A percentile compares a stretch with the other conserved stretches of the same genome.
phyloP scores from a whole-genome alignment of 2,888 invertebrate species.

The Metellina segmentata region DNA sequence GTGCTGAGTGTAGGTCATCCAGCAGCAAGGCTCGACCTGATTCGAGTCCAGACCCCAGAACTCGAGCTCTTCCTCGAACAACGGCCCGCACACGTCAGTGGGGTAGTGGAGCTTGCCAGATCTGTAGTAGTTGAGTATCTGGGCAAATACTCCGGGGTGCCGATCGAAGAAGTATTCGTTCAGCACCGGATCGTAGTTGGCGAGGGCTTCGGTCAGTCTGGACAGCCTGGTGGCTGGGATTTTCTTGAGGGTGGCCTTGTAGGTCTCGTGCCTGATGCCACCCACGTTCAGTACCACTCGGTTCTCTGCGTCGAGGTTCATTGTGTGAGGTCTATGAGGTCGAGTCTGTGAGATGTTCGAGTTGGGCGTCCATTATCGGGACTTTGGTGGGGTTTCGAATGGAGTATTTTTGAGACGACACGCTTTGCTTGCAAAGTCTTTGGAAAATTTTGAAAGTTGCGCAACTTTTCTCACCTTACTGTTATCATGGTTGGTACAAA shows the following conservation, averaged over 20 bases:
- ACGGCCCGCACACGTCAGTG: constrained; percentile 98
- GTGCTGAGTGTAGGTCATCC: constrained; percentile 99
- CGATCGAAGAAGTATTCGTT: constrained; percentile 99
- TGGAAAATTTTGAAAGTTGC: background rate
- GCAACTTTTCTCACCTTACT: background rate
- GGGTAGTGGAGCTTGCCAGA: constrained; percentile 99
- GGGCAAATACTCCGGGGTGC: constrained; percentile 97
- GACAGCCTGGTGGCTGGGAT: constrained; percentile 97
- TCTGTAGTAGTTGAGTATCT: constrained; percentile 97
- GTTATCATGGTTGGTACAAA: background rate
- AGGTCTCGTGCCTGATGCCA: constrained; percentile 97
- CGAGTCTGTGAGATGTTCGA: background rate
- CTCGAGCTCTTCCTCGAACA: constrained; percentile 99
- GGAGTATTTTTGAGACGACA: background rate
- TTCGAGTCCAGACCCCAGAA: constrained; percentile 99
- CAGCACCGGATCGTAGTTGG: constrained; percentile 99
- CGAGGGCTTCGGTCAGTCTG: constrained; percentile 93
- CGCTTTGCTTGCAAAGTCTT: background rate
- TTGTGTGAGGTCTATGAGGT: constrained; percentile 1
- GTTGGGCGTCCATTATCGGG: background rate
- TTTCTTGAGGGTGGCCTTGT: constrained; percentile 96
- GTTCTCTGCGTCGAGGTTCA: constrained; percentile 98
- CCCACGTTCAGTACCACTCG: constrained; percentile 99
- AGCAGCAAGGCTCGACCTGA: constrained; percentile 99
- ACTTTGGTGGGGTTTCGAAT: background rate